These are phyloP conservation scores for Mayetiola destructor DNA, from an alignment of 2,888 invertebrate genomes.

Conservation along the genomic window DNA sequence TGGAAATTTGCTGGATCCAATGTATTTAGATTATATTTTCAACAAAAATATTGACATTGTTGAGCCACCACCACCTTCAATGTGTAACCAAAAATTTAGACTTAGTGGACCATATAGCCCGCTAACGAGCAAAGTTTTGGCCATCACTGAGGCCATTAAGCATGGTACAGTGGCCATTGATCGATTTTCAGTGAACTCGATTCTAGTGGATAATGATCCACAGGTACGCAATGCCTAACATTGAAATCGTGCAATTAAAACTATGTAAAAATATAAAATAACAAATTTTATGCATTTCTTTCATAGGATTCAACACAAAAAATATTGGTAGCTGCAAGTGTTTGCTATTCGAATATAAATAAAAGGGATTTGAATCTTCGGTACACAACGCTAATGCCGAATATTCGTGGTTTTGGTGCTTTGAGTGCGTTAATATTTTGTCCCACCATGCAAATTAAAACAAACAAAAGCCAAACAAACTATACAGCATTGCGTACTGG, in stretches of 20 bases:
- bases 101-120: slow-evolving; percentile 72
- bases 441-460: slow-evolving; percentile 64
- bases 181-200: slow-evolving; percentile 66
- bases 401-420: slow-evolving; percentile 67
- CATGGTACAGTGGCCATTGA: slow-evolving; percentile 53
- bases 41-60: slow-evolving; percentile 28
- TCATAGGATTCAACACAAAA: slow-evolving; percentile 24
- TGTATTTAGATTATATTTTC: slow-evolving; percentile 4
- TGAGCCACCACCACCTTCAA: slow-evolving; percentile 29
- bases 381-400: slow-evolving; percentile 82
- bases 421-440: slow-evolving; percentile 68
- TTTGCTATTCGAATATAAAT: slow-evolving; percentile 38
- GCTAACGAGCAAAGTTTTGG: slow-evolving; percentile 40
- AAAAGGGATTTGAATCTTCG: slow-evolving; percentile 37
- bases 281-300: not conserved
- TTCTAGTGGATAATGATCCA: slow-evolving; percentile 67
- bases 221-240: slow-evolving; percentile 26
- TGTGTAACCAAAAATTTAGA: slow-evolving; percentile 30
- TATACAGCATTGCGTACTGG: slow-evolving; percentile 76
- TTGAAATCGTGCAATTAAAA: not conserved
- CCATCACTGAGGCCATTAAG: slow-evolving; percentile 28
- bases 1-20: slow-evolving; percentile 18
- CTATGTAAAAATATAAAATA: not conserved
- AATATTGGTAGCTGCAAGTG: slow-evolving; percentile 44
- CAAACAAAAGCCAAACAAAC: slow-evolving; percentile 42